A percentile compares a stretch with the other conserved stretches of the same genome.
Conservation (phyloP, 2,113 vertebrate species). For the Atlantisia rogersi region DNA sequence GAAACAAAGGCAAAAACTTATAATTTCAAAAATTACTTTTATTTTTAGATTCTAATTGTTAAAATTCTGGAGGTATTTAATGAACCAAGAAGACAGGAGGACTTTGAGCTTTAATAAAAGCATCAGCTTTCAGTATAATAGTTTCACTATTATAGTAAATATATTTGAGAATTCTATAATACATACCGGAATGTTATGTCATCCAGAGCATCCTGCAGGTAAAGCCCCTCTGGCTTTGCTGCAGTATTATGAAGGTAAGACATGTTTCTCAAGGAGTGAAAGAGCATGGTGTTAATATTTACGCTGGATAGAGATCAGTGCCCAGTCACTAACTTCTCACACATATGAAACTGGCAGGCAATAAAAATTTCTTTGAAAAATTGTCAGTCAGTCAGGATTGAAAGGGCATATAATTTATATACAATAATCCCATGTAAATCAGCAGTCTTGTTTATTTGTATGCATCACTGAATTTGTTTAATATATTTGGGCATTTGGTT, state of each 20-base stretch:
- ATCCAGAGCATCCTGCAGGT: neutral
- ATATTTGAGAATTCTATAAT: neutral
- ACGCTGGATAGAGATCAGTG: neutral
- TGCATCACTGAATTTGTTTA: neutral
- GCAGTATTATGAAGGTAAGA: neutral
- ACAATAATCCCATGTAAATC: neutral
- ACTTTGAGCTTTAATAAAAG: neutral
- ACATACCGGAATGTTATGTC: neutral
- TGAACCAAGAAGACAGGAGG: neutral
- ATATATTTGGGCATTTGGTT: neutral
- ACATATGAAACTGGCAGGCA: neutral
- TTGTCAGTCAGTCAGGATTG: neutral
- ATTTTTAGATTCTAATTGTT: neutral
- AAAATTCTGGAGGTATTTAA: neutral
- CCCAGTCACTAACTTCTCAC: neutral
- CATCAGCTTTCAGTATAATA: neutral
- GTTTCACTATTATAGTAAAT: neutral
- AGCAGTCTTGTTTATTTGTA: neutral
- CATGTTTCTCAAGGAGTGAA: neutral
- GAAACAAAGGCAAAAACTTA: neutral
- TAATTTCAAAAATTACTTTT: no score
- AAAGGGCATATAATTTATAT: neutral
- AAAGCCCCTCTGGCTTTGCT: neutral
- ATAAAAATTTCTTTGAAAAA: neutral
- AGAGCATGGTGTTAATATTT: neutral